These are phyloP conservation scores for Drosophila aldrichi DNA, from an alignment of 2,888 invertebrate genomes.

Conservation along the genomic window DNA sequence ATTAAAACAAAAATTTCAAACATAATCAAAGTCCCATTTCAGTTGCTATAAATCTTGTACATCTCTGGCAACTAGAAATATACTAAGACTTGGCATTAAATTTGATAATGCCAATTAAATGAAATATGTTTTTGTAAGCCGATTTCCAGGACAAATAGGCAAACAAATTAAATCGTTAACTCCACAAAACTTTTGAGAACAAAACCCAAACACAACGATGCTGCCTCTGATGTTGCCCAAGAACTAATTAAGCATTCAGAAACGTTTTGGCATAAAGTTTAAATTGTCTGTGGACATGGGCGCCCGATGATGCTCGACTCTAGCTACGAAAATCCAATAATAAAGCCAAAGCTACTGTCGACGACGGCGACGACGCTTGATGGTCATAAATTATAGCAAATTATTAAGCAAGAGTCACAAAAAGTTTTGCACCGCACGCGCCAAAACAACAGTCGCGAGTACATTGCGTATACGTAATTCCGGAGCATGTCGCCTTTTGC, in stretches of 20 bases:
- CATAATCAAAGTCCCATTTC: background rate
- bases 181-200: conserved; percentile 20
- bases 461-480: conserved; percentile 55
- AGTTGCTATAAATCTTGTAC: background rate
- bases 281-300: conserved; percentile 60
- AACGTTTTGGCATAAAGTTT: conserved; percentile 74
- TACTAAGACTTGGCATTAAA: conserved; percentile 43
- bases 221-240: conserved; percentile 37
- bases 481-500: conserved; percentile 26
- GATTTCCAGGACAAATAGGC: conserved; percentile 29
- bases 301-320: conserved; percentile 4
- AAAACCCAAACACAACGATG: conserved; percentile 19
- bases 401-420: conserved; percentile 69
- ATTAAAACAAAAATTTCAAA: background rate
- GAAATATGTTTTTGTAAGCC: conserved; percentile 55
- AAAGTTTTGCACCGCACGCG: conserved; percentile 60
- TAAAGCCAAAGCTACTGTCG: conserved; percentile 48
- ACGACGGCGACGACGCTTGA: conserved; percentile 31
- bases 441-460: conserved; percentile 41
- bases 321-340: conserved; percentile 60
- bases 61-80: conserved; percentile 21
- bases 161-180: conserved; percentile 73
- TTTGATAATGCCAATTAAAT: conserved; percentile 56
- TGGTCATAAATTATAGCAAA: conserved; percentile 72
- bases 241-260: conserved; percentile 80